Percentiles rank a stretch among this genome's conserved stretches.
These are phyloP conservation scores for Dinoponera quadriceps DNA, from an alignment of 1,140 invertebrate species.

Conservation along the genomic window DNA sequence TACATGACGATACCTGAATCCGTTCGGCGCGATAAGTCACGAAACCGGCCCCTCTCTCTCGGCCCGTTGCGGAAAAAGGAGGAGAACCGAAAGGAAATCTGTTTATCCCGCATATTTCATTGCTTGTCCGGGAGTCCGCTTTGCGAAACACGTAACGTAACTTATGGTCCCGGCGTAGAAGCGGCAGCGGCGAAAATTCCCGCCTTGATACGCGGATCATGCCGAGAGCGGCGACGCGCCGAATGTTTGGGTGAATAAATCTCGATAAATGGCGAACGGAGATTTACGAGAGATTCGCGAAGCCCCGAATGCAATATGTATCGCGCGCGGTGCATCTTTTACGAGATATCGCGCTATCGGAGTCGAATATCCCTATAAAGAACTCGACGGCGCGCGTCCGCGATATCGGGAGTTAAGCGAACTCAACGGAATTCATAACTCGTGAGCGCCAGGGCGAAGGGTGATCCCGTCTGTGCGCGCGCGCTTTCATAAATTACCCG, in stretches of 20 bases:
- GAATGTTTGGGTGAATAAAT: conserved; percentile 58
- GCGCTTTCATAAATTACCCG: conserved; percentile 46
- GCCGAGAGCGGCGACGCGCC: conserved; percentile 34
- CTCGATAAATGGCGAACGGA: conserved; percentile 53
- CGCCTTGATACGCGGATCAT: conserved; percentile 30
- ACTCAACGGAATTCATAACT: conserved; percentile 57
- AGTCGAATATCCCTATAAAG: conserved; percentile 53
- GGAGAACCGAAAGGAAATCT: background rate
- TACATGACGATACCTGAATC: background rate
- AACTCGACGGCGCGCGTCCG: conserved; percentile 42
- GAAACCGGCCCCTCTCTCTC: background rate
- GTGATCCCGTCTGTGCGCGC: background rate
- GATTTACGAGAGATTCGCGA: conserved; percentile 48
- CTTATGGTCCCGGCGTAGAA: conserved; percentile 21
- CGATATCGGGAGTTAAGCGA: conserved; percentile 54
- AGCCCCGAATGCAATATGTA: conserved; percentile 53
- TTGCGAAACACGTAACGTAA: conserved; percentile 23
- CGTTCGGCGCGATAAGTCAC: conserved; percentile 2
- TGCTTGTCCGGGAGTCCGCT: background rate
- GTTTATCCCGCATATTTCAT: conserved; percentile 7
- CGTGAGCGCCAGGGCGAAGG: conserved; percentile 11
- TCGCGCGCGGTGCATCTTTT: conserved; percentile 50
- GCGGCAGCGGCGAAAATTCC: conserved; percentile 12
- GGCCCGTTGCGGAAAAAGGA: background rate
- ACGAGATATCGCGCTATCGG: conserved; percentile 45